phyloP scores from a whole-genome alignment of 2,888 invertebrate genomes.

The Callosobruchus maculatus region DNA sequence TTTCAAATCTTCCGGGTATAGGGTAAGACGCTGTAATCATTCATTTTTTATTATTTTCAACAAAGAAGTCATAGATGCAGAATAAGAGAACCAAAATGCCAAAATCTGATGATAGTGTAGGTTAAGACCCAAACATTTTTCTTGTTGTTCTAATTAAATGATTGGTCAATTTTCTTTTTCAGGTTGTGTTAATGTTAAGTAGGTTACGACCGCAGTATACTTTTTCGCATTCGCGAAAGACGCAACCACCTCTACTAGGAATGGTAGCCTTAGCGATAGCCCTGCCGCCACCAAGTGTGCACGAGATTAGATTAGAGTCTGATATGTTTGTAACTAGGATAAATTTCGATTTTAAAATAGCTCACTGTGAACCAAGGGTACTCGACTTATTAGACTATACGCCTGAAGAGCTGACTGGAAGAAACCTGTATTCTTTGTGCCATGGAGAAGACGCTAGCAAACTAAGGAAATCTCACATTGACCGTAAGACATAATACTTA shows the following conservation, averaged over 20 bases:
- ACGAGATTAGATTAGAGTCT: conserved; percentile 91
- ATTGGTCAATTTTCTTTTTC: conserved; percentile 31
- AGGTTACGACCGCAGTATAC: conserved; percentile 90
- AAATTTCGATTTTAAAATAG: conserved; percentile 93
- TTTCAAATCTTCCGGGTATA: conserved; percentile 92
- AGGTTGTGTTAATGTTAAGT: conserved; percentile 92
- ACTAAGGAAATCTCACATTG: conserved; percentile 90
- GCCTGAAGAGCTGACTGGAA: conserved; percentile 89
- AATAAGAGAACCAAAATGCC: background rate
- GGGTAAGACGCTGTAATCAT: too few species aligned
- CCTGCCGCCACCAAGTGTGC: conserved; percentile 93
- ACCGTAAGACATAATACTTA: conserved; percentile 84
- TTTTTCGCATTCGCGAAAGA: conserved; percentile 85
- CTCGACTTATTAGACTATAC: conserved; percentile 90
- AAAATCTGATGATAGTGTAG: too few species aligned
- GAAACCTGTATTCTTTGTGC: conserved; percentile 89
- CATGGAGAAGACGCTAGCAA: conserved; percentile 95
- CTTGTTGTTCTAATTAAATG: too few species aligned
- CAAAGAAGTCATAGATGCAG: background rate
- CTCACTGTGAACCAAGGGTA: conserved; percentile 96
- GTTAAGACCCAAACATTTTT: background rate
- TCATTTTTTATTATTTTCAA: too few species aligned
- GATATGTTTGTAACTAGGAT: conserved; percentile 97
- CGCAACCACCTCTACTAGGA: conserved; percentile 82
- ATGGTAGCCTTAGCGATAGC: conserved; percentile 96